Conservation (phyloP, 2,888 invertebrate genomes). For the Allacma fusca region DNA sequence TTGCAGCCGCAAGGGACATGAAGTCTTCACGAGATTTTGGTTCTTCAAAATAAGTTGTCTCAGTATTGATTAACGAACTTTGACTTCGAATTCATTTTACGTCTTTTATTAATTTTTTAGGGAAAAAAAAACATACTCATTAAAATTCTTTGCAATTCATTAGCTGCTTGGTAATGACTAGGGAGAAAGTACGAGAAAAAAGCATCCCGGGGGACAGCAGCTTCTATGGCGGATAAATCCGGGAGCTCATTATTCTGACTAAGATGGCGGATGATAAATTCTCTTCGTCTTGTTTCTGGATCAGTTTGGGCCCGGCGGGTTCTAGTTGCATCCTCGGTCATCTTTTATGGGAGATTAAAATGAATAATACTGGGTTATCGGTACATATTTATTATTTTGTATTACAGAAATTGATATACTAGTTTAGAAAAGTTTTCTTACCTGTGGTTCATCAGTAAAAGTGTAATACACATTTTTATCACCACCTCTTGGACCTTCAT, state of each 20-base stretch:
- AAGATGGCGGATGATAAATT: too few relatives aligned
- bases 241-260: constrained; percentile 9
- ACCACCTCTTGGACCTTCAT: constrained; percentile 48
- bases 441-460: constrained; percentile 35
- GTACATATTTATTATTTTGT: too few relatives aligned
- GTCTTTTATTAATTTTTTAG: too few relatives aligned
- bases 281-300: too few relatives aligned
- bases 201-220: constrained; percentile 47
- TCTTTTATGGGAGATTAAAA: too few relatives aligned
- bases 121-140: constrained; percentile 48
- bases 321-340: too few relatives aligned
- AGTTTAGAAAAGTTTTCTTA: background rate
- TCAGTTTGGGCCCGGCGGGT: too few relatives aligned
- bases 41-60: background rate
- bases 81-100: background rate
- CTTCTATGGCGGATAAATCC: constrained; percentile 36
- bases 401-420: too few relatives aligned
- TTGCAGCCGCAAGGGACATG: constrained; percentile 48
- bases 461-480: constrained; percentile 41
- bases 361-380: too few relatives aligned
- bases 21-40: constrained; percentile 38
- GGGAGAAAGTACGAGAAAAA: constrained; percentile 57
- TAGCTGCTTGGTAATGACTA: constrained; percentile 48
- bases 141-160: constrained; percentile 45
- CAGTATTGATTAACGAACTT: too few relatives aligned